phyloP scores from a whole-genome alignment of 2,113 vertebrate species.

The Ictidomys tridecemlineatus region DNA sequence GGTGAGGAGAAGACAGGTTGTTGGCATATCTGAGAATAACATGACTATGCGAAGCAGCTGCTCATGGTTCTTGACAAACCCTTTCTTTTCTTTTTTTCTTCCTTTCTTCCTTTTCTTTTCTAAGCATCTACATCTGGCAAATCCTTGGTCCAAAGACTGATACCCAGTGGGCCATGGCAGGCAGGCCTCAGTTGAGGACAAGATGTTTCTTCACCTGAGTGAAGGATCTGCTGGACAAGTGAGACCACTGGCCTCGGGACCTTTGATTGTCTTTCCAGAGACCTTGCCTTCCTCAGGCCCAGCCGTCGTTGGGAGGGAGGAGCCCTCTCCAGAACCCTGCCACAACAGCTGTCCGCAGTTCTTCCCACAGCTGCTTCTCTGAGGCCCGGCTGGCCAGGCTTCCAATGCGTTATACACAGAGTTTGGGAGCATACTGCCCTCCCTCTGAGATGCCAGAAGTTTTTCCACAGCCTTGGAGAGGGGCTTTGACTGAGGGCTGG shows the following conservation, averaged over 20 bases:
- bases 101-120: slow-evolving; percentile 55
- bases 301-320: slow-evolving; percentile 39
- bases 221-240: slow-evolving; percentile 64
- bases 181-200: slow-evolving; percentile 57
- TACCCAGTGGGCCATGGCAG: slow-evolving; percentile 49
- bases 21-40: not conserved
- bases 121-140: slow-evolving; percentile 88
- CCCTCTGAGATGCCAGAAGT: slow-evolving; percentile 88
- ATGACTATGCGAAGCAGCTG: not conserved
- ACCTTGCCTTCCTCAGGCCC: slow-evolving; percentile 69
- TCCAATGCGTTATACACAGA: slow-evolving; percentile 90
- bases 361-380: slow-evolving; percentile 27
- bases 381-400: slow-evolving; percentile 76
- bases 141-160: slow-evolving; percentile 79
- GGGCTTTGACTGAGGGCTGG: slow-evolving; percentile 86
- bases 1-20: not conserved
- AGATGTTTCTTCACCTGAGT: slow-evolving; percentile 72
- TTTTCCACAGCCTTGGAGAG: slow-evolving; percentile 85
- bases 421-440: slow-evolving; percentile 83
- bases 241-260: slow-evolving; percentile 46
- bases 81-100: slow-evolving; percentile 31
- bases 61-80: slow-evolving; percentile 46
- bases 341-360: not conserved
- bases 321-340: slow-evolving; percentile 54
- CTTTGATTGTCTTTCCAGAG: slow-evolving; percentile 68